Evolutionary conservation across 2,797 vertebrate genomes (phyloP), one percentile per base, ranked within the genome.

Genomic region (Pteronotus mesoamericanus): DNA sequence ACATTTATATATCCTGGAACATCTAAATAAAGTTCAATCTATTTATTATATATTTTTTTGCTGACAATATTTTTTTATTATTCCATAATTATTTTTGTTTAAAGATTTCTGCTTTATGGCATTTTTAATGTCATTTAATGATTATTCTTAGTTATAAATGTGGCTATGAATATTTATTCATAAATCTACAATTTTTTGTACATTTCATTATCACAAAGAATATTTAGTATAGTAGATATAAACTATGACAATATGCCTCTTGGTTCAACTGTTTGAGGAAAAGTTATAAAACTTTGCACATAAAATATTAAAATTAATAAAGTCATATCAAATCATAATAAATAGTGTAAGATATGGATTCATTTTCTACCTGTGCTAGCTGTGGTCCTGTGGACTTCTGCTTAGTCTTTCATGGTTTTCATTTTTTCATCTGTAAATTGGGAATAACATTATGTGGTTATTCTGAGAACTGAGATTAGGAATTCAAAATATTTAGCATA

Each of bases 121-220:
- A 72, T 79, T 92, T 92, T 66, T 75, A 89, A 34, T 44, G 84
- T 37, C 94, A 15, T 74, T 14, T 89, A 11, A 8, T 78, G n/a
- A 89, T 83, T 80, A 51, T 74, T 77, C 44, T 75, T 94, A 90
- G 86, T 90, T 86, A 59, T 46, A 80, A 66, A 75, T 91, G 11
- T 51, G 6, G 85, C 32, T 66, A 39, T 90, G 37, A 83, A 55
- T 90, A 84, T 90, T 84, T 91, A 71, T 53, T 75, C 15, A 87
- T 87, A 66, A 53, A 75, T 66, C 7, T 94, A 22, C 5, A 84
- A 66, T 3, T 1, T 42, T 82, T 91, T 53, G 26, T 71, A 51
- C 19, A 82, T 78, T 86, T 86, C 24, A 75, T 48, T 77, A 37
- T 77, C 37, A 68, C 10, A 32, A 42, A 94, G 39, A 95, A 44